A percentile compares a stretch with the other conserved stretches of the same genome.
These are phyloP conservation scores for Hanleya hanleyi DNA, from an alignment of 2,888 invertebrate genomes.

Conservation along the genomic window DNA sequence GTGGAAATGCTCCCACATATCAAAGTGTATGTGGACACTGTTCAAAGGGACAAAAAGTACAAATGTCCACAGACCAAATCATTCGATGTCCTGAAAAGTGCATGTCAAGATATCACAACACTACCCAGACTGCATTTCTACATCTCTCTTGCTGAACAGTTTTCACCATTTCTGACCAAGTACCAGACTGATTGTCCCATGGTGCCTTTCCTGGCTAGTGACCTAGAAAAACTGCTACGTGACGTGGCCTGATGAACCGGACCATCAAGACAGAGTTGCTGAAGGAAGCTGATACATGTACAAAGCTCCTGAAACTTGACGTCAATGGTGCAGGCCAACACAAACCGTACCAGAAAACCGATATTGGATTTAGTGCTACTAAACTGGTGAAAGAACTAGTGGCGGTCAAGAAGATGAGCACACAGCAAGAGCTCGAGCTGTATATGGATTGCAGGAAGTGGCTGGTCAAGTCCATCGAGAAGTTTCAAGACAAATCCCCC, in stretches of 20 bases:
- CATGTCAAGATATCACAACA: neutral
- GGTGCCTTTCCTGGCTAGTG: neutral
- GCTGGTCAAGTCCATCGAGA: neutral
- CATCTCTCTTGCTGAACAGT: neutral
- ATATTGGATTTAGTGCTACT: slow-evolving; percentile 8
- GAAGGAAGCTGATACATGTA: neutral
- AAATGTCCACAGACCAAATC: neutral
- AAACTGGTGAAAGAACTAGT: neutral
- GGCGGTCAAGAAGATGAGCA: neutral
- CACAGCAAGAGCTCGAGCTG: neutral
- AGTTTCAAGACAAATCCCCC: neutral
- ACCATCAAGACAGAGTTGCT: neutral
- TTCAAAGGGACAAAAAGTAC: neutral
- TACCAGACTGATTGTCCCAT: slow-evolving; percentile 30
- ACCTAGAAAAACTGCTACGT: neutral
- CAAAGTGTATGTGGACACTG: neutral
- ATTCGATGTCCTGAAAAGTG: neutral
- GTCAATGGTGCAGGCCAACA: neutral
- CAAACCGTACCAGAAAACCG: neutral
- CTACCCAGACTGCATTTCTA: neutral
- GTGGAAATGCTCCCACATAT: neutral
- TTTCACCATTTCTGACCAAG: slow-evolving; percentile 23
- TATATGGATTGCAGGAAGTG: neutral
- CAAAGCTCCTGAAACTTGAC: neutral
- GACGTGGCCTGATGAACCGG: neutral